Conservation (phyloP, 2,888 invertebrate genomes). For the Leptinotarsa rubiginosa region DNA sequence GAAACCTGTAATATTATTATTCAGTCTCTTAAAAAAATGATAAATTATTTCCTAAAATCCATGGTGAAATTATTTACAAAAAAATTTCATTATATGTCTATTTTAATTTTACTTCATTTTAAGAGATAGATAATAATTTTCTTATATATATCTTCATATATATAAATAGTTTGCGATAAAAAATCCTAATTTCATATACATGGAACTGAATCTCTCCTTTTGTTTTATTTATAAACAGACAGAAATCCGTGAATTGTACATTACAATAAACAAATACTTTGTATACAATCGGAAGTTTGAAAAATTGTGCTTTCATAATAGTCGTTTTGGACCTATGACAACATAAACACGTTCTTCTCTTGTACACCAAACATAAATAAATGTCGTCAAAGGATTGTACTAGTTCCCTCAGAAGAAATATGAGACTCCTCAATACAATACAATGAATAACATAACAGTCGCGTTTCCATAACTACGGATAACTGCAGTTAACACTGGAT, state of each 20-base stretch:
- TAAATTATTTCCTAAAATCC: slow-evolving; percentile 37
- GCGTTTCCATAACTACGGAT: slow-evolving; percentile 32
- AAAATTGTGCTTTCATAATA: slow-evolving; percentile 52
- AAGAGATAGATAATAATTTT: slow-evolving; percentile 41
- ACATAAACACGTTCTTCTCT: slow-evolving; percentile 29
- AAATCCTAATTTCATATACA: slow-evolving; percentile 51
- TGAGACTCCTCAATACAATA: slow-evolving; percentile 27
- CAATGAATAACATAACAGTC: slow-evolving; percentile 29
- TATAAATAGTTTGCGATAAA: slow-evolving; percentile 49
- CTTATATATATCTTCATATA: slow-evolving; percentile 39
- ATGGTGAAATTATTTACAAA: slow-evolving; percentile 46
- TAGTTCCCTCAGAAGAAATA: slow-evolving; percentile 24
- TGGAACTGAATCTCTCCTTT: slow-evolving; percentile 49
- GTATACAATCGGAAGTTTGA: slow-evolving; percentile 54
- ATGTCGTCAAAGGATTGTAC: slow-evolving; percentile 33
- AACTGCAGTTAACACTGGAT: slow-evolving; percentile 41
- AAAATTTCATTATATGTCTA: slow-evolving; percentile 30
- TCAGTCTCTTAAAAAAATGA: slow-evolving; percentile 43
- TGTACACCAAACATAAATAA: slow-evolving; percentile 35
- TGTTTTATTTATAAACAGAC: slow-evolving; percentile 41
- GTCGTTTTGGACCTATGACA: slow-evolving; percentile 31
- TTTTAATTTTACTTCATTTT: slow-evolving; percentile 35
- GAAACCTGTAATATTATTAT: slow-evolving; percentile 33
- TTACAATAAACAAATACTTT: slow-evolving; percentile 42
- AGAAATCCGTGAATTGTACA: slow-evolving; percentile 37